Evolutionary conservation across 1,140 invertebrate species (phyloP).

Genomic region (Aphaenogaster rudis): DNA sequence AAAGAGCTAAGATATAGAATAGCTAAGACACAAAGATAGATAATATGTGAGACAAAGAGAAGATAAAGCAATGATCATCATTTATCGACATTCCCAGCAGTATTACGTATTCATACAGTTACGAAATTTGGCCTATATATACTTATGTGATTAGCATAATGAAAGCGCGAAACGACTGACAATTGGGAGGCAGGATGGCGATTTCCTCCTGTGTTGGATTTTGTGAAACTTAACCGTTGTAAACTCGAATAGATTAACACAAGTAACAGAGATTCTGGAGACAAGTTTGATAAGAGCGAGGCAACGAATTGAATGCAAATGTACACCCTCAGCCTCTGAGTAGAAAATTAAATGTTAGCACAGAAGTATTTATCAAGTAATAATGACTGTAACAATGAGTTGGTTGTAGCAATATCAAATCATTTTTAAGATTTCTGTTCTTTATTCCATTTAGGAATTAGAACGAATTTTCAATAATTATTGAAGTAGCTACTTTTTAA

Average conservation of each 20-base stretch:
- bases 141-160: conserved; percentile 48
- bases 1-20: background rate
- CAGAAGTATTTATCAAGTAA: background rate
- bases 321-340: conserved; percentile 71
- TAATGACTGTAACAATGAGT: background rate
- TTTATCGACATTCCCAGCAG: conserved; percentile 27
- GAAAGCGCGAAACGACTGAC: conserved; percentile 41
- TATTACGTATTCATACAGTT: conserved; percentile 41
- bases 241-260: conserved; percentile 62
- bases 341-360: conserved; percentile 76
- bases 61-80: conserved; percentile 14
- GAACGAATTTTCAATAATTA: background rate
- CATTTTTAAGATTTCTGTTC: background rate
- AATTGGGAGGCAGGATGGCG: conserved; percentile 12
- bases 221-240: conserved; percentile 49
- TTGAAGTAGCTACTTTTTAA: background rate
- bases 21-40: background rate
- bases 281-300: conserved; percentile 26
- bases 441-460: background rate
- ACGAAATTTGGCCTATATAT: conserved; percentile 28
- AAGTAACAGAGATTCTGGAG: conserved; percentile 54
- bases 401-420: background rate
- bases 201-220: conserved; percentile 17
- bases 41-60: background rate
- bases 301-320: conserved; percentile 63